Evolutionary conservation across 1,140 invertebrate species (phyloP), one percentile per base, ranked within the genome.

Genomic region (Drepana arcuata): DNA sequence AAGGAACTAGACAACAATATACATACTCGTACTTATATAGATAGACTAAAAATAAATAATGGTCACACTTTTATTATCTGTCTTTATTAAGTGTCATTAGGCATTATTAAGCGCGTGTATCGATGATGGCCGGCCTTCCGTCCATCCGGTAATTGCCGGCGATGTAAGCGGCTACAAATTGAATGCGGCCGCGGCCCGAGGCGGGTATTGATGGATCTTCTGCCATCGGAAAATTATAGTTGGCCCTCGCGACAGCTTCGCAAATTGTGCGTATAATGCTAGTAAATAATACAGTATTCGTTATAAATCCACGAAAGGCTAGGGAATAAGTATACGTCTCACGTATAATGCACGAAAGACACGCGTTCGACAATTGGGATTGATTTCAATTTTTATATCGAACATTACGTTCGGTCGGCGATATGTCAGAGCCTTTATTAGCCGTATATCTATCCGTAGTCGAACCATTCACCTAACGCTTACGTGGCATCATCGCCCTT

Each of bases 211-310:
- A 80, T 78, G 75, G 75, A 80, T 80, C 62, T 72, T 53, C 71
- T 72, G 73, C 75, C 75, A 78, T 78, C 65, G 67, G 50, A 55
- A 80, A 80, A 80, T 80, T 80, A 80, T 75, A 78, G 69, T 62
- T 47, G 55, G 65, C 61, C 63, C 62, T 77, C 72, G 75, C 69
- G 72, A 80, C 75, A 80, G 71, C 73, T 73, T 71, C 71, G 75
- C 75, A 80, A 80, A 80, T 75, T 78, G 71, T 80, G 71, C 71
- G 65, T 78, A 75, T 80, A 80, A 78, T 78, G 56, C 75, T 74
- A 80, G 73, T 75, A 73, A 73, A 75, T 79, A 78, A 78, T 72
- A 75, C 54, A 39, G 46, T 60, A 30, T 53, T 60, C 60, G 59
- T 63, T 67, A 74, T 73, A 73, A 74, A 78, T 78, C 68, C 62